These are phyloP conservation scores for Lanistes nyassanus DNA, from an alignment of 1,140 invertebrate species.

Conservation along the genomic window DNA sequence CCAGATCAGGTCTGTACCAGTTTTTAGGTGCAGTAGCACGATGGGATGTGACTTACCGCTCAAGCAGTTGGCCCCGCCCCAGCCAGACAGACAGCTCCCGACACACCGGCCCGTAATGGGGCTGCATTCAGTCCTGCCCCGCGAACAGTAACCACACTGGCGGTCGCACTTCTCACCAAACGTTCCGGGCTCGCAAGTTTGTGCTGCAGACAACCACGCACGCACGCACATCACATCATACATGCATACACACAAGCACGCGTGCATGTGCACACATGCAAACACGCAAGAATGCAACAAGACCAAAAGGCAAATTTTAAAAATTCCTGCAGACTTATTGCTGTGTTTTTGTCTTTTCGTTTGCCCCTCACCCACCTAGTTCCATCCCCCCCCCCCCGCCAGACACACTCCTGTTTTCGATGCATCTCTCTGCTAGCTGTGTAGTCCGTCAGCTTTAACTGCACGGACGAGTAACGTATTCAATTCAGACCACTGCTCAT, in stretches of 20 bases:
- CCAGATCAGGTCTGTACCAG: too few relatives aligned
- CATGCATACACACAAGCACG: not conserved
- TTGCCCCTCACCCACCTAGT: too few relatives aligned
- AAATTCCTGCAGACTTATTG: too few relatives aligned
- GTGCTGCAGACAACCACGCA: not conserved
- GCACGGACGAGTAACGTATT: too few relatives aligned
- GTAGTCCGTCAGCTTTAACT: too few relatives aligned
- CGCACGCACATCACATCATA: not conserved
- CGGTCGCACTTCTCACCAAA: not conserved
- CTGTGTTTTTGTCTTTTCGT: too few relatives aligned
- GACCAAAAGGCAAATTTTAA: too few relatives aligned
- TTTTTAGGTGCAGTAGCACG: too few relatives aligned
- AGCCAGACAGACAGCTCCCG: not conserved
- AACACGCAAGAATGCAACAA: not conserved
- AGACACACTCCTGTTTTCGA: too few relatives aligned
- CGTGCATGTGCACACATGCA: not conserved
- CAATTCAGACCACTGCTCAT: too few relatives aligned
- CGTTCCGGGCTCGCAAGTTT: not conserved
- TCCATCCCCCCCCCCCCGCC: too few relatives aligned
- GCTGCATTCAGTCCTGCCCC: not conserved
- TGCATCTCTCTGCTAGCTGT: too few relatives aligned
- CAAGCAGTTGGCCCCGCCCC: not conserved
- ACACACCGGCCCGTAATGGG: not conserved
- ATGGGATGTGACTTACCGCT: not conserved
- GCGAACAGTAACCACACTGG: not conserved